A percentile compares a stretch with the other conserved stretches of the same genome.
phyloP scores from a whole-genome alignment of 2,797 vertebrate genomes.

The Tarsius wallacei region DNA sequence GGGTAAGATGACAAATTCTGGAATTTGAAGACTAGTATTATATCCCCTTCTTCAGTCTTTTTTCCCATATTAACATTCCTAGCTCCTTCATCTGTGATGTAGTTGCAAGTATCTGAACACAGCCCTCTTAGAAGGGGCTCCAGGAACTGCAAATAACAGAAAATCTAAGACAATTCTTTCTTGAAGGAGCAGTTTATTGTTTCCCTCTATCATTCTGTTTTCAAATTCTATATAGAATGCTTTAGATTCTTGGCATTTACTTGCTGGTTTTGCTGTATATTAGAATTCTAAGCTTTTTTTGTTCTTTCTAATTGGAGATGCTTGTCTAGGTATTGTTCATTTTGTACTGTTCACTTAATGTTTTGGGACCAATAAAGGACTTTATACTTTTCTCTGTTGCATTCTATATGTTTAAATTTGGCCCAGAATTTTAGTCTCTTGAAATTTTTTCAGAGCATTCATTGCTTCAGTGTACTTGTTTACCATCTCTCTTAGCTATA shows the following conservation, averaged over 20 bases:
- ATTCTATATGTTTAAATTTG: slow-evolving; percentile 59
- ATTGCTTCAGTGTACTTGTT: slow-evolving; percentile 3
- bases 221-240: background rate
- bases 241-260: slow-evolving; percentile 51
- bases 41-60: background rate
- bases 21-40: slow-evolving; percentile 8
- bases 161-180: background rate
- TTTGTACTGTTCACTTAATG: slow-evolving; percentile 34
- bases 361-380: slow-evolving; percentile 40
- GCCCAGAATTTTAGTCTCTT: slow-evolving; percentile 39
- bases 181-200: background rate
- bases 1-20: background rate
- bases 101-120: background rate
- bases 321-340: slow-evolving; percentile 22
- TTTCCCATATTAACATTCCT: background rate
- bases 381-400: background rate
- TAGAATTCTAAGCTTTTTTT: background rate
- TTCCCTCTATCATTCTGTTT: background rate
- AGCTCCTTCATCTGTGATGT: background rate
- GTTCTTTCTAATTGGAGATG: background rate
- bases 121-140: background rate
- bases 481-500: background rate
- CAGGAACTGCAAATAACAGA: background rate
- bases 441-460: slow-evolving; percentile 2
- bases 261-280: background rate